These are phyloP conservation scores for Muscicapa adusta DNA, from an alignment of 2,113 vertebrate species.

Conservation along the genomic window DNA sequence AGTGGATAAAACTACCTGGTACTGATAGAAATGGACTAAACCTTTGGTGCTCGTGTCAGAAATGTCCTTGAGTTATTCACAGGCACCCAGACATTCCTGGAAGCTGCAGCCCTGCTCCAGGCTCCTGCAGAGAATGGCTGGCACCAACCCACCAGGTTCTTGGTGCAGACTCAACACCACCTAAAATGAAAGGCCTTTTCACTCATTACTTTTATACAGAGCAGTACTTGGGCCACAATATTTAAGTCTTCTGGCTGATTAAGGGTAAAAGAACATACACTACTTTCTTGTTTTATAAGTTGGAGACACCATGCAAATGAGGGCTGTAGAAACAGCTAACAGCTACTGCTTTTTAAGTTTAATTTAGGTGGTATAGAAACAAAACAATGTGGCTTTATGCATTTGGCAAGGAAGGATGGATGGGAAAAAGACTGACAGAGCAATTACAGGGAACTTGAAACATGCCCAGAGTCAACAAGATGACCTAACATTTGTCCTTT, in stretches of 20 bases:
- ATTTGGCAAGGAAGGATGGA: not conserved
- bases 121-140: not conserved
- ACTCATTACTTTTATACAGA: not conserved
- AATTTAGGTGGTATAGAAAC: not conserved
- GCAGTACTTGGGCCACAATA: not conserved
- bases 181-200: not conserved
- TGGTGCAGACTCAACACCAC: not conserved
- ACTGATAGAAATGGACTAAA: not conserved
- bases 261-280: not conserved
- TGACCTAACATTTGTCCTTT: constrained; percentile 20
- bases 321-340: not conserved
- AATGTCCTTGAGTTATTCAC: not conserved
- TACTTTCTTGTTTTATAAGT: not conserved
- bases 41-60: accelerated
- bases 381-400: not conserved
- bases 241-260: not conserved
- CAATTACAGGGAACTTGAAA: constrained; percentile 46
- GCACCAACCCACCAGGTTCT: accelerated
- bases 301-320: not conserved
- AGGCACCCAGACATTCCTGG: too few species aligned
- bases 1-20: not conserved
- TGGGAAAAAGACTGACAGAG: constrained; percentile 18
- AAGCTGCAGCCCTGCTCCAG: not conserved
- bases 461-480: constrained; percentile 35
- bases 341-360: not conserved